Percentiles rank a stretch among this genome's conserved stretches.
These are phyloP conservation scores for Trematocara variabile DNA, from an alignment of 2,113 vertebrate genomes.

Conservation along the genomic window DNA sequence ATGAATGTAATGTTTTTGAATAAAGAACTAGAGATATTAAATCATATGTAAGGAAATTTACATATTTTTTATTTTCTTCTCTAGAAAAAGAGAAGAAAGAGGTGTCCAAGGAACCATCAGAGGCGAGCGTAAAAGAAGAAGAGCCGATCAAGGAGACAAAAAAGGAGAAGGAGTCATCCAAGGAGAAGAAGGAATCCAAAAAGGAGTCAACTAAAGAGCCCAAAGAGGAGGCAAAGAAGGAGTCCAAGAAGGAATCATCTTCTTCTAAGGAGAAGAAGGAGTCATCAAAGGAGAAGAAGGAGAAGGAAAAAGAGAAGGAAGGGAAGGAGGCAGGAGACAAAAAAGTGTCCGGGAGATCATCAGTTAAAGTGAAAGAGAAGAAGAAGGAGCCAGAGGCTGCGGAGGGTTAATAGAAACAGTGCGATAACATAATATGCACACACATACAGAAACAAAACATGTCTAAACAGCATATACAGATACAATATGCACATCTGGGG, in stretches of 20 bases:
- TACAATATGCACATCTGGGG: neutral
- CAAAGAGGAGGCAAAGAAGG: conserved; percentile 52
- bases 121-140: conserved; percentile 8
- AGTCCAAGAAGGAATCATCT: conserved; percentile 46
- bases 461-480: neutral
- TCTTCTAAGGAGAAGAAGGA: conserved; percentile 60
- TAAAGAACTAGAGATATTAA: neutral
- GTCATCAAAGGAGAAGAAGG: conserved; percentile 53
- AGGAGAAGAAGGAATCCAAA: conserved; percentile 53
- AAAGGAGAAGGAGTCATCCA: conserved; percentile 53
- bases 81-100: conserved; percentile 60
- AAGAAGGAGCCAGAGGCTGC: conserved; percentile 64
- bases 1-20: neutral
- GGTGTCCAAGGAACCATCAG: conserved; percentile 7
- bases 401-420: conserved; percentile 46
- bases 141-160: conserved; percentile 37
- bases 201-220: conserved; percentile 53
- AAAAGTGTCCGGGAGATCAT: conserved; percentile 65
- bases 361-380: conserved; percentile 70
- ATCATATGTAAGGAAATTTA: neutral
- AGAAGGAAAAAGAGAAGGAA: conserved; percentile 64
- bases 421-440: neutral
- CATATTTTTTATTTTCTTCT: neutral
- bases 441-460: neutral
- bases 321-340: conserved; percentile 54